Percentiles rank a stretch among this genome's conserved stretches.
These are phyloP conservation scores for Podargus strigoides DNA, from an alignment of 2,797 vertebrate species.

Conservation along the genomic window DNA sequence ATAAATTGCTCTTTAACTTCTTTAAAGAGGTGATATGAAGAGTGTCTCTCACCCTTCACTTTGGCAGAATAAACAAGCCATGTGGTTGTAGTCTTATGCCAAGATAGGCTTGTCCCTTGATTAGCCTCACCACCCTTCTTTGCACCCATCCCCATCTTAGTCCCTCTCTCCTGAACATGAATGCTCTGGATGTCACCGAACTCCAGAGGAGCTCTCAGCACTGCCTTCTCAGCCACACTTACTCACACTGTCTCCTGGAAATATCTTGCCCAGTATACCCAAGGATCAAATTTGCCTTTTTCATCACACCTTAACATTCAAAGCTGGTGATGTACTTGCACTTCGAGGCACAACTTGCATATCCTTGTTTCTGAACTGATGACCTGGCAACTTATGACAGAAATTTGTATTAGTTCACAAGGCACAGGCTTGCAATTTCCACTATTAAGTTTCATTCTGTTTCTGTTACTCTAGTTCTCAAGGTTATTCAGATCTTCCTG, in stretches of 20 bases:
- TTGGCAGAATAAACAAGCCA: not conserved
- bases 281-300: not conserved
- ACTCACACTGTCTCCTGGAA: not conserved
- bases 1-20: not conserved
- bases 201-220: not conserved
- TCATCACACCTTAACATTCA: not conserved
- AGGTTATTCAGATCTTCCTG: slow-evolving; percentile 16
- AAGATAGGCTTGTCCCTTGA: not conserved
- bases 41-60: not conserved
- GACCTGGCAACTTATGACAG: not conserved
- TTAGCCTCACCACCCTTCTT: not conserved
- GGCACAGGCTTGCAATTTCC: not conserved
- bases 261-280: not conserved
- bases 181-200: not conserved
- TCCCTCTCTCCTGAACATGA: not conserved
- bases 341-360: not conserved
- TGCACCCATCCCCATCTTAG: not conserved
- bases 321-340: not conserved
- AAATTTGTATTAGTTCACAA: slow-evolving; percentile 28
- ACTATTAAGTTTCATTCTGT: not conserved
- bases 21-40: not conserved
- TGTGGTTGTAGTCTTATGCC: not conserved
- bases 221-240: not conserved
- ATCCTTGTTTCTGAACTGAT: not conserved
- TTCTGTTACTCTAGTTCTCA: slow-evolving; percentile 14